phyloP scores from a whole-genome alignment of 2,888 invertebrate species.

The Lissocephala sabroskyi region DNA sequence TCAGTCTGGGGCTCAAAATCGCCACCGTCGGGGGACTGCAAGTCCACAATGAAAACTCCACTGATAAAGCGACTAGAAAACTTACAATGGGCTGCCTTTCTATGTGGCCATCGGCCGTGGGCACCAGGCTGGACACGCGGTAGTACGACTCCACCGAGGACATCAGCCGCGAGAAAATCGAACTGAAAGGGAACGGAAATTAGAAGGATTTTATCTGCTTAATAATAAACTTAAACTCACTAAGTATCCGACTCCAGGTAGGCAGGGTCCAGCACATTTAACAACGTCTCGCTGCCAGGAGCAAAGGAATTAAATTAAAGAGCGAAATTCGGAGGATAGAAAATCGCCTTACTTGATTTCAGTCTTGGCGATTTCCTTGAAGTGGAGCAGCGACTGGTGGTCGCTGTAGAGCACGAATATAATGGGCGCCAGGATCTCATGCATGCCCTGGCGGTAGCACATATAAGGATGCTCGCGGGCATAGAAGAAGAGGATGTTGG shows the following conservation, averaged over 20 bases:
- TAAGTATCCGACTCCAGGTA: slow-evolving; percentile 86
- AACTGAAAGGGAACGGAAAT: slow-evolving; percentile 74
- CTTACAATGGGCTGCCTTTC: slow-evolving; percentile 34
- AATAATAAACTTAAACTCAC: no score
- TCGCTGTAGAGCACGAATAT: slow-evolving; percentile 85
- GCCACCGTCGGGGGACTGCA: slow-evolving; percentile 3
- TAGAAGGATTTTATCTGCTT: no score
- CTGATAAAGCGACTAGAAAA: no score
- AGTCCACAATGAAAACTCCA: no score
- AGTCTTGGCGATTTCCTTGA: slow-evolving; percentile 73
- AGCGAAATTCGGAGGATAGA: not conserved
- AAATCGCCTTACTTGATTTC: slow-evolving; percentile 64
- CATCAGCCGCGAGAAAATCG: slow-evolving; percentile 78
- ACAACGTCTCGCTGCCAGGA: slow-evolving; percentile 78
- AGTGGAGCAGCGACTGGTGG: slow-evolving; percentile 79
- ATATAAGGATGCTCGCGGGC: slow-evolving; percentile 79
- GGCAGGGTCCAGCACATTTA: slow-evolving; percentile 78
- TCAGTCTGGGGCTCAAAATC: slow-evolving; percentile 56
- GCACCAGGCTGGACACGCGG: slow-evolving; percentile 75
- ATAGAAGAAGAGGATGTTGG: slow-evolving; percentile 77
- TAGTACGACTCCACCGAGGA: slow-evolving; percentile 78
- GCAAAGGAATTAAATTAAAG: slow-evolving; percentile 61
- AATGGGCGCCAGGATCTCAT: slow-evolving; percentile 87
- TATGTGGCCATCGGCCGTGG: slow-evolving; percentile 21
- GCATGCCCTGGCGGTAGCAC: slow-evolving; percentile 90